These are phyloP conservation scores for Pithys albifrons DNA, from an alignment of 2,113 vertebrate species.

Conservation along the genomic window DNA sequence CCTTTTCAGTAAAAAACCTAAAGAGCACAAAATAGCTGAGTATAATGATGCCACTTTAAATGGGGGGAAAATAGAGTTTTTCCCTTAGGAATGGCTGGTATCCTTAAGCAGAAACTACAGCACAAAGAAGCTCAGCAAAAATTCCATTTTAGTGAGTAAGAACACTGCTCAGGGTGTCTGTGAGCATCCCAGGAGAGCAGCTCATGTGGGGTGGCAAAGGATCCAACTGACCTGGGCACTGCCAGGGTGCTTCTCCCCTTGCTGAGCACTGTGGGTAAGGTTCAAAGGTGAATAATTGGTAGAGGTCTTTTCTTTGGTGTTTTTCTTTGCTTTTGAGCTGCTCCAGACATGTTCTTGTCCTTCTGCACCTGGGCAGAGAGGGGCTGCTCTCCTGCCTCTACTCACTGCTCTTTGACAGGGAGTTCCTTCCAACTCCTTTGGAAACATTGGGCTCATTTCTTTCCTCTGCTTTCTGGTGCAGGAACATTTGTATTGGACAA, in stretches of 20 bases:
- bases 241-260: neutral
- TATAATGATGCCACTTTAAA: neutral
- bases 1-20: neutral
- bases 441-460: neutral
- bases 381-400: neutral
- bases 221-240: no score
- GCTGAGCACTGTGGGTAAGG: neutral
- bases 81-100: neutral
- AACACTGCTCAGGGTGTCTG: neutral
- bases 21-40: neutral
- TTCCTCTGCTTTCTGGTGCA: neutral
- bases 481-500: neutral
- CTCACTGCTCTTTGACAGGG: neutral
- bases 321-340: neutral
- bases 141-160: neutral
- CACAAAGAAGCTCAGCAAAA: neutral
- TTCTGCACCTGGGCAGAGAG: neutral
- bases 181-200: neutral
- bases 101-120: neutral
- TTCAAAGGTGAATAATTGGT: neutral
- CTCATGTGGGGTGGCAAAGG: neutral
- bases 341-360: neutral
- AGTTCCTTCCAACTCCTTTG: neutral
- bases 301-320: accelerated
- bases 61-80: neutral